A percentile compares a stretch with the other conserved stretches of the same genome.
These are phyloP conservation scores for Drosophila subquinaria DNA, from an alignment of 2,888 invertebrate species.

Conservation along the genomic window DNA sequence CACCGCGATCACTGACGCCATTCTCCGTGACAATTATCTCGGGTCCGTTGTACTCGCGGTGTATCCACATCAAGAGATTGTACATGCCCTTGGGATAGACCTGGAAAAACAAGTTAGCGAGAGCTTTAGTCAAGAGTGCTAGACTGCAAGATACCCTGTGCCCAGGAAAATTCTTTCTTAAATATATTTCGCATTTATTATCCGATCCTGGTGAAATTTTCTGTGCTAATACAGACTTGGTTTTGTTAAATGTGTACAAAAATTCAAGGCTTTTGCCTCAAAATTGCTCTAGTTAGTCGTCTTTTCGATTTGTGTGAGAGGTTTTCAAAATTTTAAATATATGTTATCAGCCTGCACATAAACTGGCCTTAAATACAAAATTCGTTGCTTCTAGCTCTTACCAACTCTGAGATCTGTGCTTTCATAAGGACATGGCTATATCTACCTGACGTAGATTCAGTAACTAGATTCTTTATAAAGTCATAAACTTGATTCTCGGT, in stretches of 20 bases:
- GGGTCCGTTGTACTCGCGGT: slow-evolving; percentile 87
- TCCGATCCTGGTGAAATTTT: not conserved
- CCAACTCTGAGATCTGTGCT: too few relatives aligned
- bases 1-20: slow-evolving; percentile 87
- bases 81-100: slow-evolving; percentile 89
- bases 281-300: too few relatives aligned
- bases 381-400: not conserved
- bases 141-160: not conserved
- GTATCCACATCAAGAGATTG: slow-evolving; percentile 88
- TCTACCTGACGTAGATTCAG: too few relatives aligned
- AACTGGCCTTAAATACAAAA: not conserved
- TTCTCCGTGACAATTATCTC: slow-evolving; percentile 88
- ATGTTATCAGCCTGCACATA: not conserved
- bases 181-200: not conserved
- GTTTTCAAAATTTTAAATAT: not conserved
- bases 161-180: not conserved
- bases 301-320: too few relatives aligned
- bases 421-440: too few relatives aligned
- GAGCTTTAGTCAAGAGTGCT: not conserved
- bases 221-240: not conserved
- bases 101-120: slow-evolving; percentile 83
- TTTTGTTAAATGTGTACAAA: not conserved
- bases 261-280: not conserved
- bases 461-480: too few relatives aligned
- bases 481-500: too few relatives aligned